These are phyloP conservation scores for Dugesia japonica DNA, from an alignment of 2,888 invertebrate genomes.

Conservation along the genomic window DNA sequence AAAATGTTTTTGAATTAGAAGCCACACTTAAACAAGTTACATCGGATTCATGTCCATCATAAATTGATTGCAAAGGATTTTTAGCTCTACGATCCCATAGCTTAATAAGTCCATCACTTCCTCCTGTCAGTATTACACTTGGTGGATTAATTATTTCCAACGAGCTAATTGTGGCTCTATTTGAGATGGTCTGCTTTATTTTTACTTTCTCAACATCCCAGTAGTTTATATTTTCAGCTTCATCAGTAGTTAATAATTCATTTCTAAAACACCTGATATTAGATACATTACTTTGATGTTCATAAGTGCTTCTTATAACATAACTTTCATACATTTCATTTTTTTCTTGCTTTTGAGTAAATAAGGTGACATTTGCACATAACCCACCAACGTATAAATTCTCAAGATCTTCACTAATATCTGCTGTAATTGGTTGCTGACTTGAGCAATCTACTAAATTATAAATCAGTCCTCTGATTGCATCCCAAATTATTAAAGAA, in stretches of 20 bases:
- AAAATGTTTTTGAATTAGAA: conserved; percentile 16
- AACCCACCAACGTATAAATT: conserved; percentile 24
- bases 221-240: conserved; percentile 12
- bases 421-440: conserved; percentile 24
- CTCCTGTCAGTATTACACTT: conserved; percentile 17
- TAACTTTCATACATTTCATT: conserved; percentile 9
- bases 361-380: conserved; percentile 25
- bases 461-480: conserved; percentile 11
- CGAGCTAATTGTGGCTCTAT: neutral
- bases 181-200: conserved; percentile 24
- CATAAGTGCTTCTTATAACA: neutral
- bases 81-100: conserved; percentile 20
- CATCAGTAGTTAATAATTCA: conserved; percentile 23
- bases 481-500: conserved; percentile 29
- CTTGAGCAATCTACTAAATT: conserved; percentile 10
- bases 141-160: neutral
- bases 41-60: conserved; percentile 26
- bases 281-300: conserved; percentile 25
- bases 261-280: conserved; percentile 22
- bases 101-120: conserved; percentile 22
- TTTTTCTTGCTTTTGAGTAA: conserved; percentile 22
- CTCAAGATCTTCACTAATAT: conserved; percentile 8
- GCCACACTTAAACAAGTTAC: conserved; percentile 10
- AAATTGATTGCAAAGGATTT: neutral
- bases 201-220: conserved; percentile 28